Base-by-base conservation (phyloP, 2,113 vertebrate species). In the Fregetta grallaria region DNA sequence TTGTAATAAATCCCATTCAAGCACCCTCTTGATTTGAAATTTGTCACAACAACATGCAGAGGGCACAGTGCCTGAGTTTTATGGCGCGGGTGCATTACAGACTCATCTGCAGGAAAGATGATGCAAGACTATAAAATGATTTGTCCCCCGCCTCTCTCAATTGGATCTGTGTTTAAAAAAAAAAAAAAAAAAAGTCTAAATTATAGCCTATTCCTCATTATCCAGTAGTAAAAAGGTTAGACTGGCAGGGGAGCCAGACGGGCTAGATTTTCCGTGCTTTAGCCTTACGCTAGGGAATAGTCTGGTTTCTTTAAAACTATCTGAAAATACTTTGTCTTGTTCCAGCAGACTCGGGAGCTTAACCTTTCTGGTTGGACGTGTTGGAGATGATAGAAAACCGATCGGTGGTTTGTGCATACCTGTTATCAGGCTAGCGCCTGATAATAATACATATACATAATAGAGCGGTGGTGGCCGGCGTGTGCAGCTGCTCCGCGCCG, bases 1-100 rank as follows among this genome's bases (percentile, higher is more conserved):
- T 95, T 96, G 97, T 92, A 95, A 98, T 98, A 97, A 98, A 98
- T 98, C 97, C 97, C 83, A 85, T 92, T 97, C 97, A 97, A 97
- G 97, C 93, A 97, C 95, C 94, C 97, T 98, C 97, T 96, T 94
- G 97, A 97, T 97, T 97, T 96, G 88, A 94, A 97, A 97, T 98
- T 95, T 74, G 67, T 98, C 97, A 97, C 97, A 97, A 98, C 97
- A 98, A 92, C 95, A 95, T 4, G 52, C 94, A 81, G 96, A 98
- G 97, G 98, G 91, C 96, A 96, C 66, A 10, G 68, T 87, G 92
- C 79, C 96, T 27, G 62, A 30, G 32, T 73, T 97, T 96, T 95
- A 92, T 90, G 92, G 96, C 38, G 11, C 63, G 94, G 67, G 77
- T 62, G 53, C 80, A 49, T 47, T 83, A 71, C 92, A 88, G 93